Evolutionary conservation across 2,797 vertebrate genomes (phyloP).

Genomic region (Halcyon smyrnensis): DNA sequence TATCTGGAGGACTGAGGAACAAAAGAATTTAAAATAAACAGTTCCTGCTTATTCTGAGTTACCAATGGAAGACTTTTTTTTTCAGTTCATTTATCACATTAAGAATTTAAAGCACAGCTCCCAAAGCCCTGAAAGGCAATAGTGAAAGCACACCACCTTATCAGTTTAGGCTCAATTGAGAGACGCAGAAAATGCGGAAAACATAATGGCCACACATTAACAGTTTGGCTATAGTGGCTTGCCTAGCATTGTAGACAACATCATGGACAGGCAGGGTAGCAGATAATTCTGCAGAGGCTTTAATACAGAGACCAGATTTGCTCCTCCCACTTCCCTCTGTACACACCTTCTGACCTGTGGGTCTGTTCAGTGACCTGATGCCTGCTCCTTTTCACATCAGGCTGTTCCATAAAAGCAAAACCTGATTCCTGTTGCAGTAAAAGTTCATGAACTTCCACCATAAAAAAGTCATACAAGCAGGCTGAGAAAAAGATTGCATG

Average conservation of each 20-base stretch:
- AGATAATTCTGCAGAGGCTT: not conserved
- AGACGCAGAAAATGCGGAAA: not conserved
- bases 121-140: not conserved
- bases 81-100: not conserved
- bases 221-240: not conserved
- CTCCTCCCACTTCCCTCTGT: not conserved
- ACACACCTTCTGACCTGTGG: not conserved
- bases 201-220: not conserved
- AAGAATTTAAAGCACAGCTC: not conserved
- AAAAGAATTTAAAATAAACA: not conserved
- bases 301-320: not conserved
- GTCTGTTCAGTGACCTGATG: too few relatives aligned
- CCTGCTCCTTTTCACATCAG: not conserved
- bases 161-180: not conserved
- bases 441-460: not conserved
- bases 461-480: rapidly evolving
- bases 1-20: not conserved
- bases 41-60: not conserved
- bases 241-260: rapidly evolving
- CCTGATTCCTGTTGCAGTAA: not conserved
- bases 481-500: not conserved
- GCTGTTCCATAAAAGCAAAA: not conserved
- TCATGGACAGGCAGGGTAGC: not conserved
- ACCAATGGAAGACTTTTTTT: not conserved
- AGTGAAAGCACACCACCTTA: not conserved